Percentiles rank a stretch among this genome's conserved stretches.
phyloP scores from a whole-genome alignment of 1,140 invertebrate genomes.

The Leucophenga varia region DNA sequence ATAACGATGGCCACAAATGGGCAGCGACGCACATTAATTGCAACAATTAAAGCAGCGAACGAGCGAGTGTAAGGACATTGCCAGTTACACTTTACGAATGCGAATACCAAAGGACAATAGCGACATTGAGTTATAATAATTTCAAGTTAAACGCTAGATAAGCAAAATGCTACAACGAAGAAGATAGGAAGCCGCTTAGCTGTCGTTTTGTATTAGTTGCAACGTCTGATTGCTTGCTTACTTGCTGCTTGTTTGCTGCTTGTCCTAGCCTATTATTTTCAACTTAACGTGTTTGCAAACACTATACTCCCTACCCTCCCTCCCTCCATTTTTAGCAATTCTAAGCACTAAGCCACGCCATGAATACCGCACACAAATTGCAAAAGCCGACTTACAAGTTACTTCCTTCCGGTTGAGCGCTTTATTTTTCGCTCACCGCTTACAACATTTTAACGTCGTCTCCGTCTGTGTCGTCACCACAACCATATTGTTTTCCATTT shows the following conservation, averaged over 20 bases:
- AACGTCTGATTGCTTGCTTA: slow-evolving; percentile 21
- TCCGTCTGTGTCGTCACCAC: too few relatives aligned
- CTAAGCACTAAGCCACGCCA: not conserved
- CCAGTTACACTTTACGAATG: too few relatives aligned
- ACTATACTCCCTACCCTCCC: slow-evolving; percentile 9
- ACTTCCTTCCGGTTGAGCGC: slow-evolving; percentile 37
- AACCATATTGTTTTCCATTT: too few relatives aligned
- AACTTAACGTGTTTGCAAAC: slow-evolving; percentile 38
- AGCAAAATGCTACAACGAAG: slow-evolving; percentile 16
- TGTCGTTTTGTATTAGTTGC: slow-evolving; percentile 48
- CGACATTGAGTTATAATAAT: slow-evolving; percentile 49
- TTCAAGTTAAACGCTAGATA: slow-evolving; percentile 29
- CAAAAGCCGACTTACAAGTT: slow-evolving; percentile 48
- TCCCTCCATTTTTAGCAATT: slow-evolving; percentile 11
- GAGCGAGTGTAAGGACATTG: too few relatives aligned
- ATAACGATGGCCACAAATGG: slow-evolving; percentile 35
- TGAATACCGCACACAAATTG: slow-evolving; percentile 18
- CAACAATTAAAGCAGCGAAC: too few relatives aligned
- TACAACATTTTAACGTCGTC: too few relatives aligned
- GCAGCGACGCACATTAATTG: slow-evolving; percentile 3
- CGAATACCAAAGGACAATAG: too few relatives aligned
- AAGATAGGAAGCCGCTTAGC: slow-evolving; percentile 7
- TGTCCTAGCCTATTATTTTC: slow-evolving; percentile 52
- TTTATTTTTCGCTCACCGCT: too few relatives aligned
- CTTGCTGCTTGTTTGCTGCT: slow-evolving; percentile 2